Conservation (phyloP, 2,113 vertebrate genomes). For the Dendrocopos noguchii region DNA sequence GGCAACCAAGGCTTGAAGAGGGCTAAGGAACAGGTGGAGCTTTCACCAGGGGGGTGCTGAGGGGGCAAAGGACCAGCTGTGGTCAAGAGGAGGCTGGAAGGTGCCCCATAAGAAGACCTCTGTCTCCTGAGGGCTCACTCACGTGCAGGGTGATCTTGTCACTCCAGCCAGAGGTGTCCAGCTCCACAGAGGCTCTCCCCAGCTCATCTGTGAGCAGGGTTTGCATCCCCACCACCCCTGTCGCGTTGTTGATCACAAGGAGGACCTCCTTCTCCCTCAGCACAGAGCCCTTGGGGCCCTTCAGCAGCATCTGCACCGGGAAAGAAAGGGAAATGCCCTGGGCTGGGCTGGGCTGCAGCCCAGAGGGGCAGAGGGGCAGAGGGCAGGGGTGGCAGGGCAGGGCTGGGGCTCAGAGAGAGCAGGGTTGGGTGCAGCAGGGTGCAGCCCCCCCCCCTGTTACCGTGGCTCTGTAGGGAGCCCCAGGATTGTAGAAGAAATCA, state of each 20-base stretch:
- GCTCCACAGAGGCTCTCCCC: not conserved
- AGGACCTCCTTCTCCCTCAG: not conserved
- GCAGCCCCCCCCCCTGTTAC: not conserved
- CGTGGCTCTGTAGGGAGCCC: not conserved
- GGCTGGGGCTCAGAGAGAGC: not conserved
- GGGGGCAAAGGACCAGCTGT: not conserved
- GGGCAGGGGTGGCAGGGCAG: not conserved
- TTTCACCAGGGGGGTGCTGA: not conserved
- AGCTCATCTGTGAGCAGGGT: not conserved
- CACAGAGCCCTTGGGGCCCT: not conserved
- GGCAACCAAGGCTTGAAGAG: not conserved
- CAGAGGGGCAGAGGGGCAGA: too few species aligned
- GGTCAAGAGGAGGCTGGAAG: not conserved
- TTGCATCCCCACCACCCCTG: not conserved
- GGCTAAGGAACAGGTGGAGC: not conserved
- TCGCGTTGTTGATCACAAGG: not conserved
- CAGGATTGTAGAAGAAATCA: not conserved
- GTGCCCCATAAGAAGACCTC: not conserved
- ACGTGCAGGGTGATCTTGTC: accelerated
- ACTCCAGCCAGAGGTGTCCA: not conserved
- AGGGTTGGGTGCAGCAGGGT: not conserved
- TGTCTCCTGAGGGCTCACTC: not conserved
- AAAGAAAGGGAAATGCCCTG: not conserved
- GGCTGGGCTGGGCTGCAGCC: not conserved
- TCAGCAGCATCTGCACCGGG: not conserved